Conservation (phyloP, 2,113 vertebrate genomes). For the Chlorodrepanis virens region DNA sequence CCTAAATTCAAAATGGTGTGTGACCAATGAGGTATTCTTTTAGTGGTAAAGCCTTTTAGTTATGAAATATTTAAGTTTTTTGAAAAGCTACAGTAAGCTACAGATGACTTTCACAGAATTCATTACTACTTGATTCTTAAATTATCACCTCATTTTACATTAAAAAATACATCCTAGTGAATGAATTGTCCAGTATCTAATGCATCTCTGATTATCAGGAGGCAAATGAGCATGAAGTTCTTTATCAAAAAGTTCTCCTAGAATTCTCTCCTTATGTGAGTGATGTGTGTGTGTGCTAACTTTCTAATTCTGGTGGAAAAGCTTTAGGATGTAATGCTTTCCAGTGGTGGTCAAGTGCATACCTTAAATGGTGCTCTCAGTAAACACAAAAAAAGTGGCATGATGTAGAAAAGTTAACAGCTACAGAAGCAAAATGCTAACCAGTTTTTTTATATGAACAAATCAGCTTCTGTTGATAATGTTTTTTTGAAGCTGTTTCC, state of each 20-base stretch:
- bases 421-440: background rate
- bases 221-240: background rate
- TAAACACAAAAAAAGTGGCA: background rate
- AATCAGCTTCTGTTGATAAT: background rate
- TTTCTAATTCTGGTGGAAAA: background rate
- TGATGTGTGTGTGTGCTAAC: background rate
- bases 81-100: background rate
- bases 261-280: background rate
- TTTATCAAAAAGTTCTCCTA: background rate
- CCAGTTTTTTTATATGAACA: background rate
- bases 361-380: background rate
- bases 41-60: background rate
- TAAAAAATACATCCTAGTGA: background rate
- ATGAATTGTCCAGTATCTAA: background rate
- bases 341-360: background rate
- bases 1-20: background rate
- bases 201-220: background rate
- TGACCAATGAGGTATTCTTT: background rate
- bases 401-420: background rate
- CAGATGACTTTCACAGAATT: background rate
- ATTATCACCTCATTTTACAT: background rate
- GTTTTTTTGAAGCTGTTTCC: background rate
- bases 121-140: background rate
- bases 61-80: background rate
- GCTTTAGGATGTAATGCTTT: background rate